phyloP scores from a whole-genome alignment of 2,797 vertebrate species.

The Nannoperca obscura region DNA sequence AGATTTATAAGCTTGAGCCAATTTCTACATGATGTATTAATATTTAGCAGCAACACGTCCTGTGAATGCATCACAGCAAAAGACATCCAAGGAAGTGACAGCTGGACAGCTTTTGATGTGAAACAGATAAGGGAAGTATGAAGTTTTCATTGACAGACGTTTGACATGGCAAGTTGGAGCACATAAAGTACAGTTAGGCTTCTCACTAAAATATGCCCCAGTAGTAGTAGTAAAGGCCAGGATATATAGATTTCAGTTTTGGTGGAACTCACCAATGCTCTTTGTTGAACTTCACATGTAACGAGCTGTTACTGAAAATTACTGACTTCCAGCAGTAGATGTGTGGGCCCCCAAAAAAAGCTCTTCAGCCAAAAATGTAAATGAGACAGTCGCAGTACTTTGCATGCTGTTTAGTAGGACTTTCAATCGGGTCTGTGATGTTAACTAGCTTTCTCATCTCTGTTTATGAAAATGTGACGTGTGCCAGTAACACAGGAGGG shows the following conservation, averaged over 20 bases:
- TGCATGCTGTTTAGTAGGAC: slow-evolving; percentile 27
- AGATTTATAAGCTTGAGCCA: too few species aligned
- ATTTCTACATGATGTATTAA: not conserved
- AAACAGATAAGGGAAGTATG: slow-evolving; percentile 6
- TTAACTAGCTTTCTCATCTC: slow-evolving; percentile 23
- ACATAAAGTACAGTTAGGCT: not conserved
- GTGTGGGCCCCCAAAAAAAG: not conserved
- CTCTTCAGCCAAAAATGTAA: slow-evolving; percentile 28
- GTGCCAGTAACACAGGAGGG: slow-evolving; percentile 42
- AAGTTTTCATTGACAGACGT: not conserved
- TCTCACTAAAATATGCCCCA: not conserved
- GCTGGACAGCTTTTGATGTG: not conserved
- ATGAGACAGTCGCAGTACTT: slow-evolving; percentile 10
- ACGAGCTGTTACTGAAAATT: slow-evolving; percentile 8
- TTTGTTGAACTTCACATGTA: slow-evolving; percentile 10
- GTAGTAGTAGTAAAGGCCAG: not conserved
- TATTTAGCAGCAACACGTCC: not conserved
- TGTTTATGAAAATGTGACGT: slow-evolving; percentile 20
- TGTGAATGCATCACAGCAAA: not conserved
- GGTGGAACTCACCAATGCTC: not conserved
- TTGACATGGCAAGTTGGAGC: not conserved
- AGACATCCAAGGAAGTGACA: not conserved
- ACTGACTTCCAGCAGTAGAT: slow-evolving; percentile 7
- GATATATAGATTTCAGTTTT: not conserved
- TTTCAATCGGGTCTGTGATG: slow-evolving; percentile 9